Percentiles rank a stretch among this genome's conserved stretches.
Evolutionary conservation across 2,888 invertebrate genomes (phyloP).

Genomic region (Caprella mutica): DNA sequence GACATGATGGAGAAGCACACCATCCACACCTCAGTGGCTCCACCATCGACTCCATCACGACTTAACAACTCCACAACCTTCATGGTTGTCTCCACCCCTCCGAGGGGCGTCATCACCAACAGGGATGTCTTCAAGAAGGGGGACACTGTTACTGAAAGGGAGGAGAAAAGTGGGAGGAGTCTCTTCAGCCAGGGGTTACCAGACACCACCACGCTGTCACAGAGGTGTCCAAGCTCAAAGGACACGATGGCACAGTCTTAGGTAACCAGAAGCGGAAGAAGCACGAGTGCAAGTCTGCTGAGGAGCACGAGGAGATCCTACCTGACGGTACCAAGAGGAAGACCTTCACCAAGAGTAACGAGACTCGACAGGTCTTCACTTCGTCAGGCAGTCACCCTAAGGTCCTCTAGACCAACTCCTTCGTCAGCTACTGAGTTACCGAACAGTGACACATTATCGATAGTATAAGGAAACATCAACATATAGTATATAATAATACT

Average conservation of each 20-base stretch:
- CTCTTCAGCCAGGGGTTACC: constrained; percentile 24
- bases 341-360: constrained; percentile 33
- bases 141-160: constrained; percentile 25
- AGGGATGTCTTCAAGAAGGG: constrained; percentile 17
- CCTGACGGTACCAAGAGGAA: constrained; percentile 32
- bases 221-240: constrained; percentile 25
- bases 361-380: constrained; percentile 28
- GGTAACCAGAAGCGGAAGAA: constrained; percentile 26
- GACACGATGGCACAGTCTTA: constrained; percentile 25
- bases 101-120: constrained; percentile 18
- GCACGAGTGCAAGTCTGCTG: constrained; percentile 30
- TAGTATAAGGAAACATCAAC: too few relatives aligned
- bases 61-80: constrained; percentile 11
- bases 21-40: constrained; percentile 12
- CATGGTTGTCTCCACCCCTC: constrained; percentile 16
- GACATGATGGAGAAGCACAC: constrained; percentile 33
- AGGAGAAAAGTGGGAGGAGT: constrained; percentile 31
- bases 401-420: too few relatives aligned
- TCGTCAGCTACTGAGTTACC: too few relatives aligned
- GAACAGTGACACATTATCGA: too few relatives aligned
- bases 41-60: constrained; percentile 6
- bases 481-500: too few relatives aligned
- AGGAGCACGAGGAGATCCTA: constrained; percentile 21
- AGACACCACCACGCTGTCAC: constrained; percentile 25
- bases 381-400: constrained; percentile 27